Evolutionary conservation across 1,140 invertebrate species (phyloP), one percentile per base, ranked within the genome.

Genomic region (Zaprionus vittiger): DNA sequence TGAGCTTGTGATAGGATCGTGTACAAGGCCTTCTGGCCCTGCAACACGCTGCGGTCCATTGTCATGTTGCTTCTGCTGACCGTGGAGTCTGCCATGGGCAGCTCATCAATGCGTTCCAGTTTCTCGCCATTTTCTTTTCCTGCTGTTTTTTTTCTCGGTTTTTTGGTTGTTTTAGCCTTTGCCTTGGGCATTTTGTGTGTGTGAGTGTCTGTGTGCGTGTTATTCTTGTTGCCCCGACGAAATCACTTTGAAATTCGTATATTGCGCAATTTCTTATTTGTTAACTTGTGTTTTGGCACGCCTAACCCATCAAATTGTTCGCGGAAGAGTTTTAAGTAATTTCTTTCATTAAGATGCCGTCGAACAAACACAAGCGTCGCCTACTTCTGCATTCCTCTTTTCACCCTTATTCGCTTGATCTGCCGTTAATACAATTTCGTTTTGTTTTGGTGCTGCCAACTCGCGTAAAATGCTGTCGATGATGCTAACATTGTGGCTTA

Each of bases 1-100:
- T 95, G 95, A 26, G 95, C 95, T 68, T 94, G 94, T 70, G 94
- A 93, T 81, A 95, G 94, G 90, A 95, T 94, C 75, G 76, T 76
- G 5, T 73, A 83, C 81, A 93, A 83, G 24, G 90, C 72, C 1
- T 73, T 79, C 17, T 84, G 76, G 41, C 71, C 47, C 7, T 41
- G 14, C 14, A 41, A 41, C 15, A 41, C 38, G 44, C 9, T n/a
- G 41, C 5, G 14, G 44, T 62, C 22, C 5, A 47, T 54, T 56
- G 4, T 14, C 12, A 5, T n/a, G 15, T 15, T 28, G 22, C 22
- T 22, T 7, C 14, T n/a, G 20, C 31, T 34, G 9, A 34, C 31
- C 31, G 24, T 17, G 0, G 34, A 38, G 15, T 4, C 34, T n/a
- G 28, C 28, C n/a, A n/a, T 22, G 11, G 17, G 1, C n/a, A 15